Conservation (phyloP, 2,888 invertebrate species). For the Carterocephalus palaemon region DNA sequence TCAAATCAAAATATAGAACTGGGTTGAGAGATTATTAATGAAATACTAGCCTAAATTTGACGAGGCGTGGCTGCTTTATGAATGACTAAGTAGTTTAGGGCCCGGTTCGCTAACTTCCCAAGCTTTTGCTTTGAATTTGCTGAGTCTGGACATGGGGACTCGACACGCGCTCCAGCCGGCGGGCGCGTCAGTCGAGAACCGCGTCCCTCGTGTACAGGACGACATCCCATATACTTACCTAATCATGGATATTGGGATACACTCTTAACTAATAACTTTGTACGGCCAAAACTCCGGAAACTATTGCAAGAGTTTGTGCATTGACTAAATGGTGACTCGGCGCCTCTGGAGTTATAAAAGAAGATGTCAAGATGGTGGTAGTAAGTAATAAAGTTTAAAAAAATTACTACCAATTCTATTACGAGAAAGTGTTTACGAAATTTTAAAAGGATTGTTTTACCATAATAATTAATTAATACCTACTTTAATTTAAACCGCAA, state of each 20-base stretch:
- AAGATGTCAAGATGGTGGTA: too few species aligned
- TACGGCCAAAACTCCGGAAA: background rate
- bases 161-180: constrained; percentile 4
- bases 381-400: too few species aligned
- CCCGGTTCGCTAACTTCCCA: constrained; percentile 2
- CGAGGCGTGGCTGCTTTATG: background rate
- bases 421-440: too few species aligned
- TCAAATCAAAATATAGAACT: constrained; percentile 3
- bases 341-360: too few species aligned
- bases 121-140: constrained; percentile 1
- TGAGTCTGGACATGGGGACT: background rate
- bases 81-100: background rate
- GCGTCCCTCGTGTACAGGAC: constrained; percentile 13
- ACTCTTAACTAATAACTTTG: constrained; percentile 8
- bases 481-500: too few species aligned
- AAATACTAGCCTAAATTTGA: constrained; percentile 1
- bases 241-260: background rate
- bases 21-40: background rate
- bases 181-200: constrained; percentile 13
- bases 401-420: too few species aligned
- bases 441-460: too few species aligned
- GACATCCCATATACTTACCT: background rate
- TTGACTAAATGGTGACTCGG: too few species aligned
- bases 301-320: too few species aligned
- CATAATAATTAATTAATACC: too few species aligned